Conservation (phyloP, 2,888 invertebrate genomes). For the Galerucella calmariensis region DNA sequence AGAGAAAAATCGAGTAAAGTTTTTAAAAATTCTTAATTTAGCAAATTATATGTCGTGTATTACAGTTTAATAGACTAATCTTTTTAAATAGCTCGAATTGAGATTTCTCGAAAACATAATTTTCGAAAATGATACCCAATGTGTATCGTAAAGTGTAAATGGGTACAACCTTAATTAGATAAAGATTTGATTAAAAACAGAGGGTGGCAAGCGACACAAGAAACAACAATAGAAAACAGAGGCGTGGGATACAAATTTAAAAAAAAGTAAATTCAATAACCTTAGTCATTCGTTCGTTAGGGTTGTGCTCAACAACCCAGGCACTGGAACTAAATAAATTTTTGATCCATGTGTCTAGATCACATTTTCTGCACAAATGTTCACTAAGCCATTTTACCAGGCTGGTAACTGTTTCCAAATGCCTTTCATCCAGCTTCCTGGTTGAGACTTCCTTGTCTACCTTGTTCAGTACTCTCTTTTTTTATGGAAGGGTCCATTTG, state of each 20-base stretch:
- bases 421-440: too few relatives aligned
- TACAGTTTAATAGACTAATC: neutral
- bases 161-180: slow-evolving; percentile 48
- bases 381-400: too few relatives aligned
- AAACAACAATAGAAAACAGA: slow-evolving; percentile 37
- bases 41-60: neutral
- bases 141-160: slow-evolving; percentile 38
- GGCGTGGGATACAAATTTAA: slow-evolving; percentile 23
- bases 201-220: slow-evolving; percentile 41
- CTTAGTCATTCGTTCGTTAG: neutral
- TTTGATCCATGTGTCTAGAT: too few relatives aligned
- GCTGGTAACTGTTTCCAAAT: too few relatives aligned
- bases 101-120: slow-evolving; percentile 14
- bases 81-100: neutral
- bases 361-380: too few relatives aligned
- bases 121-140: slow-evolving; percentile 15
- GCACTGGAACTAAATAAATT: too few relatives aligned
- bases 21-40: neutral
- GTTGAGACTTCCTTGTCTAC: too few relatives aligned
- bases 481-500: too few relatives aligned
- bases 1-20: neutral
- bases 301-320: too few relatives aligned
- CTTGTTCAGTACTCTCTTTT: too few relatives aligned
- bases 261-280: neutral
- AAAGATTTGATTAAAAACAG: slow-evolving; percentile 53